Evolutionary conservation across 2,888 invertebrate species (phyloP).

Genomic region (Caenorhabditis wallacei): DNA sequence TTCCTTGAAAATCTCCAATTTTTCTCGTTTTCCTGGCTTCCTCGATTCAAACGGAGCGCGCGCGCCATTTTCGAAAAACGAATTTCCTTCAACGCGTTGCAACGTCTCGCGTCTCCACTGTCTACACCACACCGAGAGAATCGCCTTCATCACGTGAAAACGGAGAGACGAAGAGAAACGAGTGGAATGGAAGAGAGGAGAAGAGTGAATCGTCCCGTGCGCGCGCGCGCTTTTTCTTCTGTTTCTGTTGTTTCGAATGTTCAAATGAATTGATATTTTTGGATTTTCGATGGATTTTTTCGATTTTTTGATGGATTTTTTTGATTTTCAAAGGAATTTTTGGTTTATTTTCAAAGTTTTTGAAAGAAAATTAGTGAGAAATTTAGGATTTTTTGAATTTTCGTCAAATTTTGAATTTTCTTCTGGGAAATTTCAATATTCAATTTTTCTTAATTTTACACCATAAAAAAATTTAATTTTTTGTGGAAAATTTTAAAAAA

Average conservation of each 20-base stretch:
- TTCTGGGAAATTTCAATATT: too few relatives aligned
- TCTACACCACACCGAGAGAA: not conserved
- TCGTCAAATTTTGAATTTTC: too few relatives aligned
- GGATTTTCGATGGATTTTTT: slow-evolving; percentile 15
- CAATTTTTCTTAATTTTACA: too few relatives aligned
- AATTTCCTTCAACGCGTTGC: too few relatives aligned
- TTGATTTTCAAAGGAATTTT: slow-evolving; percentile 6
- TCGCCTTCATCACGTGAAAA: not conserved
- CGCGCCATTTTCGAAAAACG: slow-evolving; percentile 36
- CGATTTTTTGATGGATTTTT: not conserved
- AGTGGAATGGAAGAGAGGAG: not conserved
- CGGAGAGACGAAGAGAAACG: slow-evolving; percentile 21
- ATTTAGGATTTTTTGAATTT: too few relatives aligned
- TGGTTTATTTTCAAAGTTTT: too few relatives aligned
- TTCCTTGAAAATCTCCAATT: too few relatives aligned
- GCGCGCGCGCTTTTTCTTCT: slow-evolving; percentile 27
- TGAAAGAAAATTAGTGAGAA: too few relatives aligned
- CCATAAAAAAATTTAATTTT: too few relatives aligned
- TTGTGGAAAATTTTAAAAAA: too few relatives aligned
- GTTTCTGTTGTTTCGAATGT: not conserved
- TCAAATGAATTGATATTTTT: slow-evolving; percentile 15
- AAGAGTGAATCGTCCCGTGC: slow-evolving; percentile 4
- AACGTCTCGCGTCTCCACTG: too few relatives aligned
- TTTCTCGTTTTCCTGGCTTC: not conserved
- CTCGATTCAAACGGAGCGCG: not conserved